These are phyloP conservation scores for Caerostris extrusa DNA, from an alignment of 1,140 invertebrate genomes.

Conservation along the genomic window DNA sequence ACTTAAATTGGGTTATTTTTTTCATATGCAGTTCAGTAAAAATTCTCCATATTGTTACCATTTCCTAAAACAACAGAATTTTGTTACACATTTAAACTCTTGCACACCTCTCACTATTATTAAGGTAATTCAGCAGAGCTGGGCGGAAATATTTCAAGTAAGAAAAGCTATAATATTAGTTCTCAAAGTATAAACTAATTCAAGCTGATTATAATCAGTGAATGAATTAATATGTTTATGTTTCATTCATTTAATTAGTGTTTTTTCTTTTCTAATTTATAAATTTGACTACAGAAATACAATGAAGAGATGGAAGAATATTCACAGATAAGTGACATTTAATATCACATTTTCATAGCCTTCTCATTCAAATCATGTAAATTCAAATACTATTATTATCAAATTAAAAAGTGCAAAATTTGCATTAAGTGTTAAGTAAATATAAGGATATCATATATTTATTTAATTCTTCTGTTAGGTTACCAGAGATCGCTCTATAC, in stretches of 20 bases:
- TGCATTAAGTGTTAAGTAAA: too few relatives aligned
- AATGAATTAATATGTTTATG: neutral
- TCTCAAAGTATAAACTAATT: too few relatives aligned
- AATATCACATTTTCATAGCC: constrained; percentile 94
- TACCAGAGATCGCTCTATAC: too few relatives aligned
- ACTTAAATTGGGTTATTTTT: too few relatives aligned
- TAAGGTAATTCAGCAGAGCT: constrained; percentile 93
- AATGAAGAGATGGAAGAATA: constrained; percentile 86
- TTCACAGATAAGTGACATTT: constrained; percentile 88
- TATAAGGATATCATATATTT: constrained; percentile 49
- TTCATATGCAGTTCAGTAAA: too few relatives aligned
- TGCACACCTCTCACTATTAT: constrained; percentile 92
- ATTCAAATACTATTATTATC: neutral
- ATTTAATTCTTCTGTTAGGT: constrained; percentile 81
- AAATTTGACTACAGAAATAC: constrained; percentile 87
- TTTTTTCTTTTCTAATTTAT: constrained; percentile 86
- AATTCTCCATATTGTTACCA: too few relatives aligned
- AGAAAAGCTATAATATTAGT: constrained; percentile 4
- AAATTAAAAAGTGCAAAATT: too few relatives aligned
- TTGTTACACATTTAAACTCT: constrained; percentile 83
- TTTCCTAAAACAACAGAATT: neutral
- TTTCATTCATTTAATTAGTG: neutral
- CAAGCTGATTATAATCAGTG: neutral
- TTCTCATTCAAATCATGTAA: constrained; percentile 89
- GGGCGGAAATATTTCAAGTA: constrained; percentile 91